phyloP scores from a whole-genome alignment of 2,888 invertebrate species.

The Andrena fulva region DNA sequence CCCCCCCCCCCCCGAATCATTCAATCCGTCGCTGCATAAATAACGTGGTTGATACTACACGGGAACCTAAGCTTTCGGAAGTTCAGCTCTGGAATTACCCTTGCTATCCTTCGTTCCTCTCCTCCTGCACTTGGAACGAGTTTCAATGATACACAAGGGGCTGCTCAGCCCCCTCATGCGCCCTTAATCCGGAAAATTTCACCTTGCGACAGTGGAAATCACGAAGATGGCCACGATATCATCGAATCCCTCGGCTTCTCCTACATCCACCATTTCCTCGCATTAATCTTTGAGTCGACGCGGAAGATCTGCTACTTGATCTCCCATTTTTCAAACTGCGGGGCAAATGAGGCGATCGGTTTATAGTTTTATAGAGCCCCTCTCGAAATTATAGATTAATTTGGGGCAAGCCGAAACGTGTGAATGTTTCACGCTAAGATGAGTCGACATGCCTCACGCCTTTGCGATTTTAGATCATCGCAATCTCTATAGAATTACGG shows the following conservation, averaged over 20 bases:
- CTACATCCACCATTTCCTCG: slow-evolving; percentile 8
- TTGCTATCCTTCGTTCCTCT: slow-evolving; percentile 34
- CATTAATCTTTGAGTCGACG: neutral
- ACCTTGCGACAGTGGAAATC: slow-evolving; percentile 22
- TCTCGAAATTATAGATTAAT: too few relatives aligned
- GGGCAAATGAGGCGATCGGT: neutral
- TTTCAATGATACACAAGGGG: slow-evolving; percentile 48
- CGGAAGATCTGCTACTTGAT: neutral
- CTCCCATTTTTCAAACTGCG: neutral
- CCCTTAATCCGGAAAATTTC: slow-evolving; percentile 61
- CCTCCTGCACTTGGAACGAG: slow-evolving; percentile 47
- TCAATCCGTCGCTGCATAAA: slow-evolving; percentile 54
- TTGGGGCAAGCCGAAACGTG: too few relatives aligned
- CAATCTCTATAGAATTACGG: too few relatives aligned
- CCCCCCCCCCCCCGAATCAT: slow-evolving; percentile 33
- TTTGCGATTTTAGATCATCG: too few relatives aligned
- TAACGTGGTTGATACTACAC: slow-evolving; percentile 66
- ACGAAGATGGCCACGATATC: slow-evolving; percentile 29
- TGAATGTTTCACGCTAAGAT: too few relatives aligned
- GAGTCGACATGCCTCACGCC: too few relatives aligned
- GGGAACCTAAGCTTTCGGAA: slow-evolving; percentile 64
- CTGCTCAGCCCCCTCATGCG: slow-evolving; percentile 15
- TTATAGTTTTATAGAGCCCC: neutral
- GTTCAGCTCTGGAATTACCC: slow-evolving; percentile 60
- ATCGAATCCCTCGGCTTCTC: slow-evolving; percentile 14